Evolutionary conservation across 2,113 vertebrate species (phyloP).

Genomic region (Sinosuthora webbiana): DNA sequence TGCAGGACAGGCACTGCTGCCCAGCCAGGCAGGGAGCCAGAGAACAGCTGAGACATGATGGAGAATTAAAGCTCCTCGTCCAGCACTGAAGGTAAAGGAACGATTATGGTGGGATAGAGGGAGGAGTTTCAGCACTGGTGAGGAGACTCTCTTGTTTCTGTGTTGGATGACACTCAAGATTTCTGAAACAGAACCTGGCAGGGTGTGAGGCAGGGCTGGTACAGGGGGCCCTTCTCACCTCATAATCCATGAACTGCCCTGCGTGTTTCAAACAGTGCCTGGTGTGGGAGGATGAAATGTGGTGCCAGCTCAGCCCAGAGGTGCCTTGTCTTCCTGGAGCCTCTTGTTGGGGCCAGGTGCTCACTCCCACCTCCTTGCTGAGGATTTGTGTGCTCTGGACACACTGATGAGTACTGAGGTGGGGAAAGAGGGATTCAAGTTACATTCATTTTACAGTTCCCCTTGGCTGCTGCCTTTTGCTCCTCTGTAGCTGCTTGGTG

Average conservation of each 20-base stretch:
- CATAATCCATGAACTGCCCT: fast-evolving
- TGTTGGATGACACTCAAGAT: not conserved
- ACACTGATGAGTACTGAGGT: not conserved
- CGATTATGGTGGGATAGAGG: not conserved
- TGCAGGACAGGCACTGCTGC: not conserved
- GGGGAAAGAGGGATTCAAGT: not conserved
- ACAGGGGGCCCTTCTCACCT: not conserved
- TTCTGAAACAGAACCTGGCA: not conserved
- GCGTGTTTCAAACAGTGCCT: fast-evolving
- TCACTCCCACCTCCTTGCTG: fast-evolving
- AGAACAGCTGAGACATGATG: not conserved
- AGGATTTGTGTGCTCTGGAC: not conserved
- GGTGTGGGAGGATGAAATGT: fast-evolving
- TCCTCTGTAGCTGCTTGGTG: not conserved
- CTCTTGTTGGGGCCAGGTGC: fast-evolving
- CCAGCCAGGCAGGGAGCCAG: not conserved
- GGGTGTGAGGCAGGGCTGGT: not conserved
- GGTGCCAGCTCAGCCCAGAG: not conserved
- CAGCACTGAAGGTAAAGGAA: not conserved
- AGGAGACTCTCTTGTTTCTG: not conserved
- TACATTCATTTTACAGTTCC: not conserved
- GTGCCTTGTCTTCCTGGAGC: not conserved
- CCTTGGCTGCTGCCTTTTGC: not conserved
- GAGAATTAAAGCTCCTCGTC: not conserved
- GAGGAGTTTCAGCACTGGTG: not conserved